phyloP scores from a whole-genome alignment of 2,113 vertebrate genomes.

The Pituophis catenifer region DNA sequence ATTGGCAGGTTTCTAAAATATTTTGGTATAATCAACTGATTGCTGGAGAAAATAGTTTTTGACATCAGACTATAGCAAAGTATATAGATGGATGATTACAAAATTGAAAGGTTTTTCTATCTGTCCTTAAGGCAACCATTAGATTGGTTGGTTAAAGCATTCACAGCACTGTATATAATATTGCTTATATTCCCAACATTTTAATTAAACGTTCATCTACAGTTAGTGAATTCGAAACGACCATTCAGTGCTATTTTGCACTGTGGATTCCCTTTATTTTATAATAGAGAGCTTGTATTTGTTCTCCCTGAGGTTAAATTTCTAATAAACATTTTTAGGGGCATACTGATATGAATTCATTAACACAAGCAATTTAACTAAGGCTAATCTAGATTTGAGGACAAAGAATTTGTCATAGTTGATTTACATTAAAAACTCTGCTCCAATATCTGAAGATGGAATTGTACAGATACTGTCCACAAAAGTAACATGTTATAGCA shows the following conservation, averaged over 20 bases:
- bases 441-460: background rate
- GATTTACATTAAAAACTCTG: background rate
- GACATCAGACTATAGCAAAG: background rate
- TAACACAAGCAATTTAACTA: background rate
- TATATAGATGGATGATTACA: background rate
- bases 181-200: background rate
- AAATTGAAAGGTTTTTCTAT: background rate
- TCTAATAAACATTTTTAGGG: background rate
- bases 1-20: constrained; percentile 10
- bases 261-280: background rate
- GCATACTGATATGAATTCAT: background rate
- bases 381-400: background rate
- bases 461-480: background rate
- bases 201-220: background rate
- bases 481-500: background rate
- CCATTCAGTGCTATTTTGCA: background rate
- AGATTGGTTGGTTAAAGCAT: background rate
- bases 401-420: background rate
- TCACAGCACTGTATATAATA: no score
- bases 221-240: background rate
- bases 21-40: background rate
- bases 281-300: background rate
- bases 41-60: constrained; percentile 1
- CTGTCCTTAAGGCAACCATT: background rate
- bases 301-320: background rate